These are phyloP conservation scores for Gracilinanus agilis DNA, from an alignment of 2,113 vertebrate species.

Conservation along the genomic window DNA sequence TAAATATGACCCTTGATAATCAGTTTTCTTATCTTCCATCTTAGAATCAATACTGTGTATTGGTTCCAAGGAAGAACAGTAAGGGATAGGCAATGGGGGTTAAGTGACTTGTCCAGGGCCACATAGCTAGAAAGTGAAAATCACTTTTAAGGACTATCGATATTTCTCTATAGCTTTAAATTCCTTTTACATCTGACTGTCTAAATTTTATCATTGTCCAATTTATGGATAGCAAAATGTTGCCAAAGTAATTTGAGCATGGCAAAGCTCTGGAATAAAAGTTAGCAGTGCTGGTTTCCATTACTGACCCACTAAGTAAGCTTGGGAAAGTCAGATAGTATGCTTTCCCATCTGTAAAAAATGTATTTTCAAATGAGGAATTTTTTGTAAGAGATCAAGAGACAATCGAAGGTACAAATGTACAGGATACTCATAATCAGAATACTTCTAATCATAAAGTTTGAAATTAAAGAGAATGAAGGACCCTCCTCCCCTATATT, in stretches of 20 bases:
- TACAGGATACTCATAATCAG: not conserved
- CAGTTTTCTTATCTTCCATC: not conserved
- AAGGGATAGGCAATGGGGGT: too few species aligned
- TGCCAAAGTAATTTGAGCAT: not conserved
- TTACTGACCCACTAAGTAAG: not conserved
- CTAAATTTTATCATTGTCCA: not conserved
- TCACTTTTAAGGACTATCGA: not conserved
- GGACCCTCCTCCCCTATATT: not conserved
- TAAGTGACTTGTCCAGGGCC: too few species aligned
- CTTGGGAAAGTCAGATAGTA: not conserved
- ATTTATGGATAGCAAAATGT: not conserved
- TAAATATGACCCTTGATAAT: slow-evolving; percentile 14
- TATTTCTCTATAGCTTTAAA: slow-evolving; percentile 16
- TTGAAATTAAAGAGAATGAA: not conserved
- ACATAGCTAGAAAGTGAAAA: not conserved
- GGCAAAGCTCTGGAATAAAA: not conserved
- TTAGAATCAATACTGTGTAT: too few species aligned
- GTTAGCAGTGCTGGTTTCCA: not conserved
- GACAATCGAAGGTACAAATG: not conserved
- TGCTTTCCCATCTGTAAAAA: not conserved
- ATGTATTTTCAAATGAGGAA: not conserved
- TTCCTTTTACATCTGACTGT: not conserved
- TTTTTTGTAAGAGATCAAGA: not conserved
- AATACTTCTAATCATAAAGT: not conserved
- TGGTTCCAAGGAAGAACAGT: too few species aligned